Evolutionary conservation across 1,140 invertebrate genomes (phyloP), one percentile per base, ranked within the genome.

Genomic region (Scaptomyza montana): DNA sequence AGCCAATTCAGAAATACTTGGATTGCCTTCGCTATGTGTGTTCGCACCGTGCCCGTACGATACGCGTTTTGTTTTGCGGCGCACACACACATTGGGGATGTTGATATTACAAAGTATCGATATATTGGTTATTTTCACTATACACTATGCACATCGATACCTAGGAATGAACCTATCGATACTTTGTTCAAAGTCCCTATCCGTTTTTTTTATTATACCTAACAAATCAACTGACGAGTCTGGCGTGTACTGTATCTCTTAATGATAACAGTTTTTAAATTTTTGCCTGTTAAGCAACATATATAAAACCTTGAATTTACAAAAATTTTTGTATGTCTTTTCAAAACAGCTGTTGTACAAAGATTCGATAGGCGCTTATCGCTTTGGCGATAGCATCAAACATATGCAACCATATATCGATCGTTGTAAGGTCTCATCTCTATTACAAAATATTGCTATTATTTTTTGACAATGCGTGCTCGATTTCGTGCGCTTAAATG

Each of bases 11-110:
- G 51, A 69, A 69, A 53, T 51, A 69, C 5, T 51, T 41, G 9
- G 43, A 25, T 64, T 25, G 41, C 51, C 43, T 61, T 66, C 21
- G 50, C 57, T 63, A 47, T 60, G 61, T 68, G 71, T 61, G 65
- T 56, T 56, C 70, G 64, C 70, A 61, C 69, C 69, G 63, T 66
- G 39, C 54, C 64, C 71, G 65, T 62, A 62, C 65, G 56, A 74
- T 74, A 74, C 57, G 71, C 71, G 71, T 74, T 74, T 74, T 74
- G 71, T 74, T 74, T 74, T 74, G 71, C 71, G 71, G 65, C 65
- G 65, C 65, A 69, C 71, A 74, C 57, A 74, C 65, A 74, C 71
- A 74, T 62, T 67, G 69, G 69, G 63, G 55, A 72, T 70, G 60
- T 64, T 70, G 60, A 70, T 70, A 64, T 70, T 45, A 56, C 13